Evolutionary conservation across 2,797 vertebrate genomes (phyloP).

Genomic region (Choloepus didactylus): DNA sequence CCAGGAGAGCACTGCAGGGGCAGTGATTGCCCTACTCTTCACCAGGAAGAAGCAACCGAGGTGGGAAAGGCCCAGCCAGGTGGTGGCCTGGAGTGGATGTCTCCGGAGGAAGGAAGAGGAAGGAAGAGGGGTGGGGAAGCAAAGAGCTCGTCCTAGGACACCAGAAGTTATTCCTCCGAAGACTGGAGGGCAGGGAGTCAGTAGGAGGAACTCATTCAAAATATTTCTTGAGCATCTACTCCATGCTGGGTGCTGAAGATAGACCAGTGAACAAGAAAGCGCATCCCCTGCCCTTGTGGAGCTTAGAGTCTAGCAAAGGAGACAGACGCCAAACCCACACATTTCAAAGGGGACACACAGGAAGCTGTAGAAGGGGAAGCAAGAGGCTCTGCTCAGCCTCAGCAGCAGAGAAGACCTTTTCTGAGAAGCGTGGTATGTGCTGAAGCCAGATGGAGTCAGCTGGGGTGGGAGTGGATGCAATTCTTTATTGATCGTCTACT

Average conservation of each 20-base stretch:
- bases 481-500: constrained; percentile 31
- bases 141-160: neutral
- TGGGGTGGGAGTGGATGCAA: neutral
- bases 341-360: neutral
- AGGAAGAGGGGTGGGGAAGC: neutral
- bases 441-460: neutral
- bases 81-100: neutral
- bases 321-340: neutral
- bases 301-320: neutral
- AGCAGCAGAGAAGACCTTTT: neutral
- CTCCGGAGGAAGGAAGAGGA: neutral
- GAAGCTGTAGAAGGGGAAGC: neutral
- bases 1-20: neutral
- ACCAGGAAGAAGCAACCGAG: neutral
- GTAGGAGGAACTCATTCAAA: neutral
- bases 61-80: neutral
- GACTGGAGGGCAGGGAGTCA: neutral
- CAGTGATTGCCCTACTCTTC: neutral
- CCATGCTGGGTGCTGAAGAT: neutral
- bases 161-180: neutral
- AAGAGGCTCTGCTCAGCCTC: neutral
- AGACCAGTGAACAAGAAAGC: neutral
- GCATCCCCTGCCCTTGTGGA: neutral
- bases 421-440: neutral
- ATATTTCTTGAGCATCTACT: neutral